These are phyloP conservation scores for Palythoa caribaeorum DNA, from an alignment of 92 coral and sea anemone genomes.

Conservation along the genomic window DNA sequence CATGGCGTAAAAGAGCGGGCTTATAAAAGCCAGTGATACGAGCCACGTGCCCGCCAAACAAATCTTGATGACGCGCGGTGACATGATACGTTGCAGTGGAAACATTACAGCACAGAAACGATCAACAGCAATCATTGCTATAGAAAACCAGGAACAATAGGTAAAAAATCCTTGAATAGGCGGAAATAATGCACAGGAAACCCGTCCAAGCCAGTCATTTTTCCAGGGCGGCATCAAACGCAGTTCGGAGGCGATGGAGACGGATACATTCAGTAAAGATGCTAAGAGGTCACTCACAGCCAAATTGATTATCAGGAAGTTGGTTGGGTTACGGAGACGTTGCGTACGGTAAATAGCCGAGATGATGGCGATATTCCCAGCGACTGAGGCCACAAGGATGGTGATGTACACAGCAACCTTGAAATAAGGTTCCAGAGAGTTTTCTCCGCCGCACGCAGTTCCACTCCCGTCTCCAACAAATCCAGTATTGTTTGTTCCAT, in stretches of 20 bases:
- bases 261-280: slow-evolving; percentile 62
- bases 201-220: slow-evolving; percentile 62
- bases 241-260: slow-evolving; percentile 62
- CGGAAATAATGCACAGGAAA: slow-evolving; percentile 60
- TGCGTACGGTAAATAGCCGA: slow-evolving; percentile 59
- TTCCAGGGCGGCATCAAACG: slow-evolving; percentile 64
- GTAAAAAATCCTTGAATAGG: slow-evolving; percentile 76
- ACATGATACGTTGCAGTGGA: slow-evolving; percentile 75
- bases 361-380: slow-evolving; percentile 76
- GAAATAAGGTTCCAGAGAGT: not conserved
- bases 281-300: slow-evolving; percentile 79
- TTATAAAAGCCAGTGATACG: slow-evolving; percentile 62
- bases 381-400: slow-evolving; percentile 57
- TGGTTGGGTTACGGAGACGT: slow-evolving; percentile 77
- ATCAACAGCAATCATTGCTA: slow-evolving; percentile 88
- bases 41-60: slow-evolving; percentile 80
- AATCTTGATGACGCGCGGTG: slow-evolving; percentile 64
- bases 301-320: slow-evolving; percentile 72
- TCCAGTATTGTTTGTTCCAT: not conserved
- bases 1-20: slow-evolving; percentile 91
- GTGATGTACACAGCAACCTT: slow-evolving; percentile 63
- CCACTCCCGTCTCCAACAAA: not conserved
- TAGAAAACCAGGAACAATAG: slow-evolving; percentile 83
- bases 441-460: not conserved
- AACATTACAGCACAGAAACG: slow-evolving; percentile 87